phyloP scores from a whole-genome alignment of 2,797 vertebrate species.

The Schizothorax lantsangensis region DNA sequence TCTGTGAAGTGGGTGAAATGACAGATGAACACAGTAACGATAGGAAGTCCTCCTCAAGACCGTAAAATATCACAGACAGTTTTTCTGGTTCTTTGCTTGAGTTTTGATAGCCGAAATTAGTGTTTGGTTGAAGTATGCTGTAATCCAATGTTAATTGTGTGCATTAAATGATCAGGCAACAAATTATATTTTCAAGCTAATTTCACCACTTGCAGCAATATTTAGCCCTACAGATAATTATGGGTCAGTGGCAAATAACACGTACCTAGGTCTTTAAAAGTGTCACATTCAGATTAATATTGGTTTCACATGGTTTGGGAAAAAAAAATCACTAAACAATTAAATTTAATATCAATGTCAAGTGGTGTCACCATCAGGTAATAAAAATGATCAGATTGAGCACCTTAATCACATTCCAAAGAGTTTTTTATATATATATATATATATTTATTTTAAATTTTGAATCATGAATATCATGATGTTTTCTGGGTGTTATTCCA shows the following conservation, averaged over 20 bases:
- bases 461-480: no score
- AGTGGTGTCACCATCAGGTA: constrained; percentile 2
- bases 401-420: no score
- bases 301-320: neutral
- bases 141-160: neutral
- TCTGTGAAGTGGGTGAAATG: constrained; percentile 50
- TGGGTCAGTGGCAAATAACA: no score
- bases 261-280: no score
- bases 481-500: no score
- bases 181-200: neutral
- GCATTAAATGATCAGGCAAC: neutral
- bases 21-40: constrained; percentile 52
- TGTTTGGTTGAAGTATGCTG: neutral
- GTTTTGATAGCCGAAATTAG: neutral
- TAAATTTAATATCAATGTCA: no score
- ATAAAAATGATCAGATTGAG: no score
- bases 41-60: constrained; percentile 61
- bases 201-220: neutral
- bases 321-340: neutral
- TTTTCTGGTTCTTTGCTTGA: neutral
- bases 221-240: no score
- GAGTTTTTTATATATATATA: no score
- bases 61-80: constrained; percentile 48
- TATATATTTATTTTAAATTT: no score
- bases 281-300: neutral